phyloP scores from a whole-genome alignment of 2,888 invertebrate species.

The Plemyria rubiginata region DNA sequence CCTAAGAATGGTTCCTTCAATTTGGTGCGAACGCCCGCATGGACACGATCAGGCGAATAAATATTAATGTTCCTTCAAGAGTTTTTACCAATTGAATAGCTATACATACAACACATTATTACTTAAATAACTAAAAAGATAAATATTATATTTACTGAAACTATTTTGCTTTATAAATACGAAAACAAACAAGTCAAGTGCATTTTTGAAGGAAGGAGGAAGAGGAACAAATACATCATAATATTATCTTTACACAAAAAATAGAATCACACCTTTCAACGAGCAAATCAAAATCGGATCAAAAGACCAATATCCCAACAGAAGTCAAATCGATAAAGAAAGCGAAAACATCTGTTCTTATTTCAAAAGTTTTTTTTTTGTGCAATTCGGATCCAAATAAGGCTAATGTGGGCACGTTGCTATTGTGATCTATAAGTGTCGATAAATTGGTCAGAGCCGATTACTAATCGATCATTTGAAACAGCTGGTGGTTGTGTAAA shows the following conservation, averaged over 20 bases:
- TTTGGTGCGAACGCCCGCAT: slow-evolving; percentile 72
- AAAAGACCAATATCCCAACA: slow-evolving; percentile 31
- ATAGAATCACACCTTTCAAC: slow-evolving; percentile 31
- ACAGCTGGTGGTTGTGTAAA: slow-evolving; percentile 20
- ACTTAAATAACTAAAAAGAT: too few relatives aligned
- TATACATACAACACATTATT: neutral
- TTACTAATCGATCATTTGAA: slow-evolving; percentile 24
- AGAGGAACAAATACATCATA: too few relatives aligned
- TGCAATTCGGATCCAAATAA: slow-evolving; percentile 37
- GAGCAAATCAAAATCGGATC: slow-evolving; percentile 33
- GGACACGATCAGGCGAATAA: slow-evolving; percentile 56
- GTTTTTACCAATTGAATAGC: slow-evolving; percentile 16
- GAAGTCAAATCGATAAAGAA: slow-evolving; percentile 43
- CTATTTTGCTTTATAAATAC: too few relatives aligned
- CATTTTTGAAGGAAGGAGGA: too few relatives aligned
- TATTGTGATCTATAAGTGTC: slow-evolving; percentile 35
- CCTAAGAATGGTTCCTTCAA: slow-evolving; percentile 76
- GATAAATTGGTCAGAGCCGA: slow-evolving; percentile 31
- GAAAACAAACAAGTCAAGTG: too few relatives aligned
- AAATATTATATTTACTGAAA: too few relatives aligned
- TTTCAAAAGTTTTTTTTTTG: slow-evolving; percentile 32
- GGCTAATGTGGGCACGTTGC: slow-evolving; percentile 38
- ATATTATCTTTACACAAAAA: neutral
- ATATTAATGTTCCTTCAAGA: slow-evolving; percentile 59
- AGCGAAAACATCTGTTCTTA: slow-evolving; percentile 43